Percentiles rank a stretch among this genome's conserved stretches.
Conservation (phyloP, 2,888 invertebrate species). For the Polyploca ridens region DNA sequence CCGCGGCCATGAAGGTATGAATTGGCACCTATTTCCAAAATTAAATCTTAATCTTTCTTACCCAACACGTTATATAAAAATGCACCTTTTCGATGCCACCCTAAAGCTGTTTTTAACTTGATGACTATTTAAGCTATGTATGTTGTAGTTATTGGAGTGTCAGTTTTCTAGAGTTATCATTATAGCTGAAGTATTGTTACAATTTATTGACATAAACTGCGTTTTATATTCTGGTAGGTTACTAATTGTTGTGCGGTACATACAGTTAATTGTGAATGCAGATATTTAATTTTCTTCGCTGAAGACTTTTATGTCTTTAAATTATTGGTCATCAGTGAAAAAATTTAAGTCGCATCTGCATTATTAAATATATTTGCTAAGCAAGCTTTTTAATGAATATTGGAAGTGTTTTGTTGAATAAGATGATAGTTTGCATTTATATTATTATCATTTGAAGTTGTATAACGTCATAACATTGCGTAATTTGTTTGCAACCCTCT, state of each 20-base stretch:
- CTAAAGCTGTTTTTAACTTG: not conserved
- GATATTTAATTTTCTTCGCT: constrained; percentile 28
- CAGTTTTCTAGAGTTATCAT: constrained; percentile 18
- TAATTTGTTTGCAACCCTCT: constrained; percentile 44
- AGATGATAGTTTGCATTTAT: constrained; percentile 67
- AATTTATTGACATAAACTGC: constrained; percentile 26
- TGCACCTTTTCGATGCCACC: not conserved
- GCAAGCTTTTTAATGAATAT: constrained; percentile 61
- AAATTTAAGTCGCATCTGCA: constrained; percentile 20
- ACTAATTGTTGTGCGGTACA: constrained; percentile 60
- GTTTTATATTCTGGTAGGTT: constrained; percentile 47
- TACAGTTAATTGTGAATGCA: constrained; percentile 46
- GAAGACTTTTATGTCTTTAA: not conserved
- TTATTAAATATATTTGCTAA: constrained; percentile 49
- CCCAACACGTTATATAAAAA: not conserved
- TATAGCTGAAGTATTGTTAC: constrained; percentile 35
- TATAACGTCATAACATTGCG: constrained; percentile 66
- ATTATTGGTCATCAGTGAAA: constrained; percentile 19
- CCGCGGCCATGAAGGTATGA: constrained; percentile 6
- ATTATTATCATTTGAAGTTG: constrained; percentile 34
- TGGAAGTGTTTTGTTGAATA: constrained; percentile 57
- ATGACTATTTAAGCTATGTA: not conserved
- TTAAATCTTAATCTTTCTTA: not conserved
- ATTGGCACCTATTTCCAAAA: not conserved
- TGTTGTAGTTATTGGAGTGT: not conserved